phyloP scores from a whole-genome alignment of 2,113 vertebrate genomes.

The Mormoops blainvillei region DNA sequence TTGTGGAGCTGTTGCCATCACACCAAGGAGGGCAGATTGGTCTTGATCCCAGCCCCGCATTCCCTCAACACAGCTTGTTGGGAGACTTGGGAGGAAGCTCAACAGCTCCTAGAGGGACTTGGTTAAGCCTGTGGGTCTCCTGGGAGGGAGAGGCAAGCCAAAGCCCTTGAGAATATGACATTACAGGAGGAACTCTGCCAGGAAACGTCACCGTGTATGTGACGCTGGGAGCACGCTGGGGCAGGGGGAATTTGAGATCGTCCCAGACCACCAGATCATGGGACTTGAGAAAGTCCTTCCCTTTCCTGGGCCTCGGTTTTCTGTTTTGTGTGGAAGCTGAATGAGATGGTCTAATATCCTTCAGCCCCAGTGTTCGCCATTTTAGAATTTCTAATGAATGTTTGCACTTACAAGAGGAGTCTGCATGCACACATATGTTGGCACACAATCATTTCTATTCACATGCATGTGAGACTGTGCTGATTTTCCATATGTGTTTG shows the following conservation, averaged over 20 bases:
- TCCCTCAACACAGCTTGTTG: too few species aligned
- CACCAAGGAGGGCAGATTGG: not conserved
- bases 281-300: not conserved
- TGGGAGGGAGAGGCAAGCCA: not conserved
- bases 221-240: fast-evolving
- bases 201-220: fast-evolving
- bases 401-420: fast-evolving
- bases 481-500: fast-evolving
- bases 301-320: not conserved
- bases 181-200: too few species aligned
- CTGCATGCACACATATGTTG: fast-evolving
- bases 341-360: not conserved
- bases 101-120: not conserved
- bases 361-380: not conserved
- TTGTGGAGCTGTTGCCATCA: not conserved
- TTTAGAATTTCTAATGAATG: not conserved
- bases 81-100: not conserved
- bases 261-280: not conserved
- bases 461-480: fast-evolving
- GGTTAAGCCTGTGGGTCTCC: not conserved
- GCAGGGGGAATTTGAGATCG: too few species aligned
- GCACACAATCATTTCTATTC: fast-evolving
- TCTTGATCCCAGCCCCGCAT: not conserved
- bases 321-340: not conserved
- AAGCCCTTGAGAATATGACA: not conserved